Evolutionary conservation across 2,888 invertebrate genomes (phyloP).

Genomic region (Lapara coniferarum): DNA sequence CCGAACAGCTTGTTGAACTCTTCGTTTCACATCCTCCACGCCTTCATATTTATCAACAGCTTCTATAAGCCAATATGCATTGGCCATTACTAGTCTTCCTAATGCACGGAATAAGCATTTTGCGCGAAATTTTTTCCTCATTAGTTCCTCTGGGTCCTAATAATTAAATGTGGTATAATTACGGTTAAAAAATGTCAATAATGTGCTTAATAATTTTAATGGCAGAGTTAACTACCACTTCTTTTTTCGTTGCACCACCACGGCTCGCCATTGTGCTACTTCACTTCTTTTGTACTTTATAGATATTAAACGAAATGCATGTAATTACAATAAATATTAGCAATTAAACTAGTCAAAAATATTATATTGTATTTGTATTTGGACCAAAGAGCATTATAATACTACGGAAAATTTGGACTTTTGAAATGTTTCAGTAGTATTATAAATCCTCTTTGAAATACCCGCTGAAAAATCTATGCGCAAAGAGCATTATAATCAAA

Average conservation of each 20-base stretch:
- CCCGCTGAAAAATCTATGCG: too few species aligned
- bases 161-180: neutral
- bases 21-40: slow-evolving; percentile 79
- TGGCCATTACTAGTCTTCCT: slow-evolving; percentile 82
- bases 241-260: slow-evolving; percentile 29
- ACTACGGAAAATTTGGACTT: too few species aligned
- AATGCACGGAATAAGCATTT: slow-evolving; percentile 82
- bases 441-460: too few species aligned
- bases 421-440: too few species aligned
- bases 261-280: slow-evolving; percentile 37
- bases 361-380: too few species aligned
- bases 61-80: slow-evolving; percentile 83
- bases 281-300: neutral
- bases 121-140: slow-evolving; percentile 70
- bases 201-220: neutral
- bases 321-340: neutral
- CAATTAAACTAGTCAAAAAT: neutral
- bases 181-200: neutral
- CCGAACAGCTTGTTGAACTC: slow-evolving; percentile 82
- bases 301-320: neutral
- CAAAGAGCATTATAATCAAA: too few species aligned
- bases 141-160: slow-evolving; percentile 68
- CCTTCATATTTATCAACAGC: slow-evolving; percentile 75
- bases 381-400: too few species aligned
- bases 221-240: slow-evolving; percentile 12